Evolutionary conservation across 2,888 invertebrate genomes (phyloP).

Genomic region (Bombylius major): DNA sequence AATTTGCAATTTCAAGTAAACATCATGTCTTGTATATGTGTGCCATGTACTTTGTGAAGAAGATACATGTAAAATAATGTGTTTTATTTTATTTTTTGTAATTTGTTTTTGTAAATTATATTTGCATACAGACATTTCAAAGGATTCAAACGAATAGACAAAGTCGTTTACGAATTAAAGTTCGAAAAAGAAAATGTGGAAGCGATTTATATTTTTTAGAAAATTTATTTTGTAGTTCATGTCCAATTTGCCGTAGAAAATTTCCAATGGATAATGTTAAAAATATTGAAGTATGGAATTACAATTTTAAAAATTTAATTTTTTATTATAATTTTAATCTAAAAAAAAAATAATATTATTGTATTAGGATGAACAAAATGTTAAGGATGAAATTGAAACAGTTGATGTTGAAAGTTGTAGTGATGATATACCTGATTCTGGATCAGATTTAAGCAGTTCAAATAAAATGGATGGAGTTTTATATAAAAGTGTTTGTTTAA

Average conservation of each 20-base stretch:
- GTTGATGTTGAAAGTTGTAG: slow-evolving; percentile 51
- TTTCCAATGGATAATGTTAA: slow-evolving; percentile 40
- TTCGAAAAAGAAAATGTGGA: slow-evolving; percentile 51
- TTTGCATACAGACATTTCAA: slow-evolving; percentile 45
- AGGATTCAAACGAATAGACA: slow-evolving; percentile 58
- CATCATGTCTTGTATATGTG: no score
- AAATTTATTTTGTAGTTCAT: slow-evolving; percentile 39
- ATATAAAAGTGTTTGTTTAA: slow-evolving; percentile 33
- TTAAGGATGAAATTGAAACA: slow-evolving; percentile 51
- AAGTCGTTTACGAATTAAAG: slow-evolving; percentile 50
- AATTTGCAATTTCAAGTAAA: no score
- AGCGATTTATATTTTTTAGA: slow-evolving; percentile 40
- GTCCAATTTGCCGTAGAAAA: slow-evolving; percentile 48
- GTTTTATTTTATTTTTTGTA: no score
- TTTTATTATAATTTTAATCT: not conserved
- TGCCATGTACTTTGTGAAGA: no score
- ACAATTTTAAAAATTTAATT: not conserved
- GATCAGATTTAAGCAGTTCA: slow-evolving; percentile 25
- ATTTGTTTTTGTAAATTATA: no score
- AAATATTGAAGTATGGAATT: slow-evolving; percentile 47
- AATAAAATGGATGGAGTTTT: slow-evolving; percentile 33
- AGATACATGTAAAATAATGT: no score
- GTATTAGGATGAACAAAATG: slow-evolving; percentile 22
- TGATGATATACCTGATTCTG: slow-evolving; percentile 35
- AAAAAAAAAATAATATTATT: not conserved